Evolutionary conservation across 2,113 vertebrate species (phyloP), one percentile per base, ranked within the genome.

Genomic region (Ophthalmotilapia sp.): DNA sequence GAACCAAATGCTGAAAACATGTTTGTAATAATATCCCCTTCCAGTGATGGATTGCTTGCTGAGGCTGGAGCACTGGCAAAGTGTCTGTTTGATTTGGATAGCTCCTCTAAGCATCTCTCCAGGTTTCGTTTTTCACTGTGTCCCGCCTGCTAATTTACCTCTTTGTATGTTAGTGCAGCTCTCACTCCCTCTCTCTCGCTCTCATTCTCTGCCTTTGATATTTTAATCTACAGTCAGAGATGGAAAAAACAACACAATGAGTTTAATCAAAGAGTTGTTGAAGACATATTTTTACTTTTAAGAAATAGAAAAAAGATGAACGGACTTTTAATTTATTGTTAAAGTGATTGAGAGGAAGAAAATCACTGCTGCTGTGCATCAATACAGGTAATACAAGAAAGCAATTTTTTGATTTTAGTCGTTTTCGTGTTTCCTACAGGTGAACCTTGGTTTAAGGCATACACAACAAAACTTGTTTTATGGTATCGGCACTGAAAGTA

Each of bases 51-150:
- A 95, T 92, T 79, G 70, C 75, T 89, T 47, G 54, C 60, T 56
- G 83, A 90, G 87, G 85, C n/a, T 62, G 42, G 79, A 88, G 90
- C 49, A n/a, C 88, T 96, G 94, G 95, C 94, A 91, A 29, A 58
- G 81, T 81, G 70, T 93, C 84, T 95, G 94, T 96, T 96, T 95
- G 85, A 85, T 56, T 96, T 96, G 95, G 96, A 95, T 23, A 11
- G 62, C 33, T 3, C 6, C 82, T 82, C 65, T 60, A 77, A 91
- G 89, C 90, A 82, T 91, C 94, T 89, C 80, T 93, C 92, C 93
- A 94, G 90, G 80, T 91, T 84, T 87, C 29, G 53, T 83, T 89
- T 94, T 93, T 92, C 89, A 58, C 87, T 49, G 4, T 6, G 26
- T 86, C 70, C 75, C 1, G 79, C 88, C 81, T 83, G 84, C 73